These are phyloP conservation scores for Phyllotreta cruciferae DNA, from an alignment of 2,888 invertebrate genomes.

Conservation along the genomic window DNA sequence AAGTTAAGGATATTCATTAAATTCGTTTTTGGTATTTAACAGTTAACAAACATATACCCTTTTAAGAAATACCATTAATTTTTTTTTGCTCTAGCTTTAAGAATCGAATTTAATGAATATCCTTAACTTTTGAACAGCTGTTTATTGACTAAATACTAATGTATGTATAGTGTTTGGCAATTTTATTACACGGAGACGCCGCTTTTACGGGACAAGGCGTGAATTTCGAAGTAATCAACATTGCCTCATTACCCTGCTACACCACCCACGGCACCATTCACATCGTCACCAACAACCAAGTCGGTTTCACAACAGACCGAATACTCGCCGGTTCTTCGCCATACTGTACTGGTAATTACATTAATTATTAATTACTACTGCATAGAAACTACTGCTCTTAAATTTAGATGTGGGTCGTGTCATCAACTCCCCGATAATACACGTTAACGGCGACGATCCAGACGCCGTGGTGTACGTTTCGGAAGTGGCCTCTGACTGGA, in stretches of 20 bases:
- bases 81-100: too few species aligned
- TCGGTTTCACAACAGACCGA: slow-evolving; percentile 95
- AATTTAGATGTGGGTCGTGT: slow-evolving; percentile 81
- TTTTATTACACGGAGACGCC: slow-evolving; percentile 93
- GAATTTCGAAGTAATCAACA: slow-evolving; percentile 94
- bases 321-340: slow-evolving; percentile 84
- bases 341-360: slow-evolving; percentile 74
- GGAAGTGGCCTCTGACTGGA: slow-evolving; percentile 90
- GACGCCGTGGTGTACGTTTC: slow-evolving; percentile 91
- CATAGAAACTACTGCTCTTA: slow-evolving; percentile 49
- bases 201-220: slow-evolving; percentile 95
- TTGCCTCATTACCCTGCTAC: slow-evolving; percentile 91
- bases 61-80: too few species aligned
- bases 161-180: slow-evolving; percentile 77
- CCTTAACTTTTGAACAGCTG: too few species aligned
- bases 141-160: too few species aligned
- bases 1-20: too few species aligned
- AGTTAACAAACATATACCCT: too few species aligned
- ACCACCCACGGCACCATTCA: slow-evolving; percentile 94
- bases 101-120: too few species aligned
- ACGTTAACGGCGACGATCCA: slow-evolving; percentile 91
- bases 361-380: background rate
- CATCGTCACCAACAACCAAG: slow-evolving; percentile 94
- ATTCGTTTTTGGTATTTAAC: too few species aligned
- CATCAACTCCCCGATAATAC: slow-evolving; percentile 92